phyloP scores from a whole-genome alignment of 2,113 vertebrate species.

The Trinectes maculatus region DNA sequence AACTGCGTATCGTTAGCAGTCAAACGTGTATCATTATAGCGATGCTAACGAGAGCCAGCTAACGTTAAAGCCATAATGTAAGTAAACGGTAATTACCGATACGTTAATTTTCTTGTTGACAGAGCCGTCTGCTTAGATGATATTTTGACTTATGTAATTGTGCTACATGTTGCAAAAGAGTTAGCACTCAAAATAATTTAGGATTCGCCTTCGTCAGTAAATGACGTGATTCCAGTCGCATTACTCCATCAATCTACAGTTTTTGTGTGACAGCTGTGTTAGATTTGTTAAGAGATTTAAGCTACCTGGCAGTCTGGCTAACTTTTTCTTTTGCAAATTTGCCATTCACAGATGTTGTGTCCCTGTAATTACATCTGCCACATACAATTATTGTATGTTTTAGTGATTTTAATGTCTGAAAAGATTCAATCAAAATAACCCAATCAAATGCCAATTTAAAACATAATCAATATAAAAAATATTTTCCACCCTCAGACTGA shows the following conservation, averaged over 20 bases:
- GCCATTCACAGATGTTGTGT: no score
- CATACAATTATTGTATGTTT: not conserved
- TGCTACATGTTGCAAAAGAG: no score
- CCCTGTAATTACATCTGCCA: not conserved
- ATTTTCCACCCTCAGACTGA: slow-evolving; percentile 60
- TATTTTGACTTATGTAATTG: no score
- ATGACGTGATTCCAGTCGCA: not conserved
- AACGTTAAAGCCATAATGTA: no score
- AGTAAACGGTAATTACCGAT: no score
- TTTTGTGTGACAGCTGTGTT: not conserved
- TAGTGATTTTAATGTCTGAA: no score
- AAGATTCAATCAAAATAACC: not conserved
- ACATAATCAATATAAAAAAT: no score
- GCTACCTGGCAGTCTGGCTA: not conserved
- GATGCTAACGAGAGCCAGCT: slow-evolving; percentile 2
- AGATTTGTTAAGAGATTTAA: not conserved
- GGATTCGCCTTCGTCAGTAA: not conserved
- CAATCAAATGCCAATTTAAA: no score
- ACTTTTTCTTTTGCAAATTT: not conserved
- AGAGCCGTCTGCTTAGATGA: no score
- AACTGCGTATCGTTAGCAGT: slow-evolving; percentile 39
- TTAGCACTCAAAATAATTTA: no score
- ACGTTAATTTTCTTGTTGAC: no score
- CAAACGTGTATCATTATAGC: slow-evolving; percentile 40
- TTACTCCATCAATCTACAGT: not conserved